Evolutionary conservation across 2,888 invertebrate genomes (phyloP).

Genomic region (Brenthis ino): DNA sequence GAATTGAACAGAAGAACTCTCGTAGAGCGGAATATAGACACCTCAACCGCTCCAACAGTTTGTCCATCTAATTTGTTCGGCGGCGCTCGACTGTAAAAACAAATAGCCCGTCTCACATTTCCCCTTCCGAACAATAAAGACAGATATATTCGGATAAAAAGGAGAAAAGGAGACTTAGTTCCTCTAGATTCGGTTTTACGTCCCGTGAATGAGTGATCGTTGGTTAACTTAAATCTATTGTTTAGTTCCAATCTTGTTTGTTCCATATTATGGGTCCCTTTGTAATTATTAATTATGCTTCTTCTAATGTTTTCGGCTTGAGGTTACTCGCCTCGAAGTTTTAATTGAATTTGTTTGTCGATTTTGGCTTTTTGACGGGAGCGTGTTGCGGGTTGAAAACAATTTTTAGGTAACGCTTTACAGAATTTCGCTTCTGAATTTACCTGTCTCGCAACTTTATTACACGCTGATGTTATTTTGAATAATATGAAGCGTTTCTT

Average conservation of each 20-base stretch:
- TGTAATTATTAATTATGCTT: conserved; percentile 78
- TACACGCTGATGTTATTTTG: conserved; percentile 29
- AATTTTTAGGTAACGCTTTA: conserved; percentile 62
- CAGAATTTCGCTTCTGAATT: conserved; percentile 52
- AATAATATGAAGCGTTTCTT: conserved; percentile 18
- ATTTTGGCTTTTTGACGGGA: conserved; percentile 71
- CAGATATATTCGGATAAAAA: conserved; percentile 61
- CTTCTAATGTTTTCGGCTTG: conserved; percentile 69
- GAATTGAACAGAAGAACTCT: conserved; percentile 74
- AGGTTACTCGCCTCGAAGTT: conserved; percentile 71
- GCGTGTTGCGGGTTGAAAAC: conserved; percentile 58
- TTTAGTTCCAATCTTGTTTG: conserved; percentile 73
- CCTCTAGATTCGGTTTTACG: conserved; percentile 56
- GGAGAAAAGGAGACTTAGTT: conserved; percentile 59
- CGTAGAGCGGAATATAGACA: conserved; percentile 75
- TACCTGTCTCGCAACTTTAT: conserved; percentile 43
- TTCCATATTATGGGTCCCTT: conserved; percentile 68
- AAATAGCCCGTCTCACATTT: conserved; percentile 75
- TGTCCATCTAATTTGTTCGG: conserved; percentile 82
- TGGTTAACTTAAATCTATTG: conserved; percentile 73
- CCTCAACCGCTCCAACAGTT: conserved; percentile 79
- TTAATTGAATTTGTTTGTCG: conserved; percentile 76
- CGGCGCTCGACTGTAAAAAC: conserved; percentile 79
- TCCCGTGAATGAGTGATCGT: conserved; percentile 72
- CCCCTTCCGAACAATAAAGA: conserved; percentile 68